Evolutionary conservation across 2,797 vertebrate species (phyloP).

Genomic region (Notoglanidium macrostoma): DNA sequence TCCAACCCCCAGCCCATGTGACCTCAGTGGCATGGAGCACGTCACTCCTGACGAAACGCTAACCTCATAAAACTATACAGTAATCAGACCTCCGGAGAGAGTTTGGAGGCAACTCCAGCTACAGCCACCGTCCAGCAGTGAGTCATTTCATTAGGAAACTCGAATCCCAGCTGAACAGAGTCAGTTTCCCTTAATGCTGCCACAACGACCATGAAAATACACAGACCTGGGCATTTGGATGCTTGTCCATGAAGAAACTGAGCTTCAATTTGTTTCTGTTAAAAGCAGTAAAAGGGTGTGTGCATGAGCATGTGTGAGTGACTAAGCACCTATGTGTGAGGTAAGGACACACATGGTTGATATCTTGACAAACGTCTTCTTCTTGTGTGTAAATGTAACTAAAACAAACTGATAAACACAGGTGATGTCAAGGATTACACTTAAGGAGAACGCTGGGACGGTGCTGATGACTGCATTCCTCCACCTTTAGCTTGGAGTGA

Average conservation of each 20-base stretch:
- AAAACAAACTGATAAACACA: conserved; percentile 75
- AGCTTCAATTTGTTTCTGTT: conserved; percentile 24
- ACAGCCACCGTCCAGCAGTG: conserved; percentile 51
- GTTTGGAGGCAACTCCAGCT: conserved; percentile 47
- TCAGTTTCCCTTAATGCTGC: conserved; percentile 30
- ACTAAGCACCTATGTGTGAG: conserved; percentile 35
- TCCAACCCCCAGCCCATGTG: conserved; percentile 51
- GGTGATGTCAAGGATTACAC: conserved; percentile 71
- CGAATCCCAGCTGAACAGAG: conserved; percentile 23
- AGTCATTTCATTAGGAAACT: conserved; percentile 39
- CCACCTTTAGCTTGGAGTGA: conserved; percentile 63
- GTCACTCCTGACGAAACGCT: conserved; percentile 74
- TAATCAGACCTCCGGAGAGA: conserved; percentile 67
- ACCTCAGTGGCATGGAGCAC: conserved; percentile 67
- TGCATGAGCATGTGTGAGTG: neutral
- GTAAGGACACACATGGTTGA: conserved; percentile 39
- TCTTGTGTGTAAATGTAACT: conserved; percentile 70
- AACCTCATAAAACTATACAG: conserved; percentile 69
- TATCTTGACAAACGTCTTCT: conserved; percentile 11
- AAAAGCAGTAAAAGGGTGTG: conserved; percentile 20
- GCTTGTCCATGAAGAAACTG: conserved; percentile 21
- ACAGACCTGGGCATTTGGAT: conserved; percentile 32
- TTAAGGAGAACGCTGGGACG: conserved; percentile 67
- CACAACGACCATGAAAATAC: conserved; percentile 21
- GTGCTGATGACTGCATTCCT: conserved; percentile 58